Evolutionary conservation across 2,888 invertebrate species (phyloP).

Genomic region (Archips xylosteana): DNA sequence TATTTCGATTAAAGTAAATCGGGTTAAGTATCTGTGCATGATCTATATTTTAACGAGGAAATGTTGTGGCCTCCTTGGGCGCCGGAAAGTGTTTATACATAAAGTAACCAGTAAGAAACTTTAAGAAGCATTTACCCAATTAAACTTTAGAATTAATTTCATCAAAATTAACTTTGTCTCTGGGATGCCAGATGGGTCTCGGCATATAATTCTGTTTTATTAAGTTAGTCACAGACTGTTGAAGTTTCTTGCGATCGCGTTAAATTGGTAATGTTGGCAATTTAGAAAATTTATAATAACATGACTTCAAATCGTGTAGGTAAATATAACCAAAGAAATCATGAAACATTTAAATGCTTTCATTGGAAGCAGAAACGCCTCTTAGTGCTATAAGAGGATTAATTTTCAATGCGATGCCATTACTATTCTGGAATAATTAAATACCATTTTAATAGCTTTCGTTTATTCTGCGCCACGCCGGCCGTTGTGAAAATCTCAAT

Average conservation of each 20-base stretch:
- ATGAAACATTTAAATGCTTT: constrained; percentile 3
- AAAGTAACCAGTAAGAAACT: constrained; percentile 38
- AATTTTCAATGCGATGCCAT: constrained; percentile 2
- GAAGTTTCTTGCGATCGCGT: constrained; percentile 74
- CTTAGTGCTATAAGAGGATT: constrained; percentile 23
- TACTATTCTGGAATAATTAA: constrained; percentile 17
- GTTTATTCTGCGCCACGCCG: not conserved
- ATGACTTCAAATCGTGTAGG: constrained; percentile 23
- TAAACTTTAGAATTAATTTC: constrained; percentile 80
- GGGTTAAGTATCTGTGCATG: constrained; percentile 22
- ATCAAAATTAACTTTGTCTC: constrained; percentile 81
- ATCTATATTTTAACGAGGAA: constrained; percentile 18
- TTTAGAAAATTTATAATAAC: constrained; percentile 52
- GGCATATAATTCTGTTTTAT: constrained; percentile 78
- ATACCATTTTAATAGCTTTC: constrained; percentile 7
- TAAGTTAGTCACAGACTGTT: constrained; percentile 74
- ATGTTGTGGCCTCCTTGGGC: constrained; percentile 25
- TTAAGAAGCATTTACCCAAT: constrained; percentile 68
- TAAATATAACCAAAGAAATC: not conserved
- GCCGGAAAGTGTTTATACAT: constrained; percentile 39
- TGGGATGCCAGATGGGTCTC: constrained; percentile 76
- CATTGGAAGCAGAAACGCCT: not conserved
- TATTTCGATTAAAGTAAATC: constrained; percentile 23
- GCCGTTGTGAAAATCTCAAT: not conserved
- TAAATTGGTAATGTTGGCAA: constrained; percentile 72